Base-by-base conservation (phyloP, 2,113 vertebrate species). In the Shinisaurus crocodilurus region DNA sequence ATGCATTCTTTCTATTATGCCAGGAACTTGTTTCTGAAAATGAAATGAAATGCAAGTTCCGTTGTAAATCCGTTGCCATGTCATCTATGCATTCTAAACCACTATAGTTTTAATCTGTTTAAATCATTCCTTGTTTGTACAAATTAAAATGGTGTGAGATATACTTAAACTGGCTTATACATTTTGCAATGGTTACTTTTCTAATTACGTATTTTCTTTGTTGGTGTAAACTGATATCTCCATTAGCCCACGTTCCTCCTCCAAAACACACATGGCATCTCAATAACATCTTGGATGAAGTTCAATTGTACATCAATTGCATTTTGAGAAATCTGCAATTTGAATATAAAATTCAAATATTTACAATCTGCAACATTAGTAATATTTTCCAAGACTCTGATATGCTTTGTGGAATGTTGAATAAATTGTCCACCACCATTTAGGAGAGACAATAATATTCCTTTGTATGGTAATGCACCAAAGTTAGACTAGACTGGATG, bases 401-500 rank as follows among this genome's bases (percentile, higher is more conserved):
- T 40, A 40, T 57, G 34, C n/a, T 60, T 72, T 43, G 48, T 74
- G 20, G 18, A 16, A 25, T 10, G 15, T 43, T 77, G 40, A 76
- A 77, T 37, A 63, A 76, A 32, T 77, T 45, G 72, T 60, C 50
- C 23, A 88, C 48, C 20, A 40, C 40, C 2, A 34, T 32, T 48
- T 70, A 40, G 83, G 50, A 88, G 6, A 77, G 27, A 10, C 50
- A 60, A 89, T 74, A 23, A 91, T 89, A 74, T 82, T 80, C 86
- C 10, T 9, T 87, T 82, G 29, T 75, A 90, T 12, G 84, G 82
- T 90, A 87, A 81, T 16, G 18, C 43, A 81, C 37, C 43, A 94
- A 80, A 93, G 74, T 88, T 34, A 91, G 93, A 76, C n/a, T 20
- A 92, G 48, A 32, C 20, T 63, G 48, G 27, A 50, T 93, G 88